Conservation (phyloP, 1,140 invertebrate genomes). For the Plodia interpunctella region DNA sequence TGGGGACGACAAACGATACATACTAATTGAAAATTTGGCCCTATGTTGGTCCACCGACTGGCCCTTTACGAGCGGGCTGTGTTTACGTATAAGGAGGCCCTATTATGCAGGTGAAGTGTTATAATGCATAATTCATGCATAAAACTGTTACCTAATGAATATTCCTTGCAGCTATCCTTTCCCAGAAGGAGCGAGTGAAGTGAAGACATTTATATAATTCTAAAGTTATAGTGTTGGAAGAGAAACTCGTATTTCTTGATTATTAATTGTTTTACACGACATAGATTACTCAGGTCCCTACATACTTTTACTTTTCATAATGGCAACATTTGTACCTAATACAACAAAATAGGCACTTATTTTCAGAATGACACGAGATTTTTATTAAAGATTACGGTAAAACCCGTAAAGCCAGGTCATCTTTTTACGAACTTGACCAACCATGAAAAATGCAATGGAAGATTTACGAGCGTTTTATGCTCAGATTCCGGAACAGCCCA, state of each 20-base stretch:
- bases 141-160: slow-evolving; percentile 30
- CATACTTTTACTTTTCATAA: too few relatives aligned
- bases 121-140: slow-evolving; percentile 25
- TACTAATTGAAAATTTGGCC: slow-evolving; percentile 25
- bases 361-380: not conserved
- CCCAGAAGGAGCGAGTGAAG: not conserved
- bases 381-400: slow-evolving; percentile 20
- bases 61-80: slow-evolving; percentile 15
- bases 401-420: slow-evolving; percentile 35
- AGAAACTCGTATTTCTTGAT: too few relatives aligned
- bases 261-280: too few relatives aligned
- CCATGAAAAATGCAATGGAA: slow-evolving; percentile 39
- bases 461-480: slow-evolving; percentile 38
- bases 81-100: slow-evolving; percentile 22
- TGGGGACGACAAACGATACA: slow-evolving; percentile 12
- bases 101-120: slow-evolving; percentile 23
- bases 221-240: not conserved
- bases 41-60: slow-evolving; percentile 4
- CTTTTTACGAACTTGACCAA: slow-evolving; percentile 36
- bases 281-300: too few relatives aligned
- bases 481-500: slow-evolving; percentile 30
- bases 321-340: not conserved
- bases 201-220: slow-evolving; percentile 4
- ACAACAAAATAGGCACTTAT: not conserved
- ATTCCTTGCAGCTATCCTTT: slow-evolving; percentile 29